phyloP scores from a whole-genome alignment of 2,888 invertebrate genomes.

The Chrysolina americana region DNA sequence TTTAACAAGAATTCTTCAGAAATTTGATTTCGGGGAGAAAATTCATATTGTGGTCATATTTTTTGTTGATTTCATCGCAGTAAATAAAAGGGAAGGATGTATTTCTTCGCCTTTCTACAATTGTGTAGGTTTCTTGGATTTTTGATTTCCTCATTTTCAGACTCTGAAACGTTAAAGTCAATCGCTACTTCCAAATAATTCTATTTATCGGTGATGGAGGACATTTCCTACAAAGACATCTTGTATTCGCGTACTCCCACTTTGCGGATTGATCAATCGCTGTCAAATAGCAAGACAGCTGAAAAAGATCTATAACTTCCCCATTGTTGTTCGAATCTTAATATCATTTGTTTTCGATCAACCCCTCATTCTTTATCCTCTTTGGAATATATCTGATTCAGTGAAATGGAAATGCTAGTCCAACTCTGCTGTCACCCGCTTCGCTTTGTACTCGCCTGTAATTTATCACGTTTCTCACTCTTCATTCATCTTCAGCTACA shows the following conservation, averaged over 20 bases:
- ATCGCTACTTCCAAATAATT: no score
- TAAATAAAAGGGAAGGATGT: no score
- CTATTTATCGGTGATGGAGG: no score
- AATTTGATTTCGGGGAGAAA: no score
- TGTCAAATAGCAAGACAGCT: neutral
- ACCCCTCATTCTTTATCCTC: neutral
- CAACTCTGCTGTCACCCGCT: constrained; percentile 27
- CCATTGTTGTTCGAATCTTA: constrained; percentile 24
- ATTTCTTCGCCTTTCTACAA: no score
- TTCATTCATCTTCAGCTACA: constrained; percentile 53
- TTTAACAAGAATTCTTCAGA: no score
- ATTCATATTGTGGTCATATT: no score
- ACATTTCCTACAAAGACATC: neutral
- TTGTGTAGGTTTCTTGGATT: no score
- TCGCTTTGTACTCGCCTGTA: constrained; percentile 29
- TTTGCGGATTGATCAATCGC: neutral
- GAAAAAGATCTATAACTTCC: neutral
- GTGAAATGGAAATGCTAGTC: constrained; percentile 25
- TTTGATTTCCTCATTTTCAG: no score
- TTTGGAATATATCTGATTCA: constrained; percentile 1
- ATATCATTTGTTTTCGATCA: constrained; percentile 25
- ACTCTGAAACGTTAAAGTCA: no score
- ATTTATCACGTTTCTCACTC: constrained; percentile 51
- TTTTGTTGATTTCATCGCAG: no score
- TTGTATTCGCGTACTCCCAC: no score